Conservation (phyloP, 2,797 vertebrate genomes). For the Allobates femoralis region DNA sequence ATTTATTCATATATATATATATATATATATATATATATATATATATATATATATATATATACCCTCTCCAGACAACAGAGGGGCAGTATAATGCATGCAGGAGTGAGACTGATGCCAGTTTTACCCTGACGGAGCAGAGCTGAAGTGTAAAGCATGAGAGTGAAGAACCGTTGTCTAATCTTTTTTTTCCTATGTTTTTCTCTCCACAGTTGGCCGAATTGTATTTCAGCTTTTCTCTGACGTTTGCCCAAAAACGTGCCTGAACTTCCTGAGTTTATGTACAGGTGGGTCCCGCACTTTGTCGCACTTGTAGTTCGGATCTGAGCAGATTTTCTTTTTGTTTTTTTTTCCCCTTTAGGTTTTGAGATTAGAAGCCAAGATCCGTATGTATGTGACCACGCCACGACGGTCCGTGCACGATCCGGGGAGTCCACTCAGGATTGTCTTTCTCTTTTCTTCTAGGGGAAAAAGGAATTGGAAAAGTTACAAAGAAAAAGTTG, state of each 20-base stretch:
- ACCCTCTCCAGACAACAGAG: no score
- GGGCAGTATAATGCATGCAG: no score
- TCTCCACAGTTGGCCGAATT: slow-evolving; percentile 91
- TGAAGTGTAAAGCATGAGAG: slow-evolving; percentile 10
- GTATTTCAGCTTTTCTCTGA: slow-evolving; percentile 98
- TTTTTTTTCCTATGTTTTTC: neutral
- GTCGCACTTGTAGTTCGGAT: neutral
- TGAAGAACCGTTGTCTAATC: no score
- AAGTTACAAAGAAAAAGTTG: slow-evolving; percentile 94
- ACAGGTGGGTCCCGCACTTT: slow-evolving; percentile 80
- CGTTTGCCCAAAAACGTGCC: slow-evolving; percentile 97
- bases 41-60: no score
- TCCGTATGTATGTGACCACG: slow-evolving; percentile 1
- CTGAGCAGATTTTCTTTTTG: neutral
- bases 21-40: no score
- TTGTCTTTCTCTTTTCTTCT: slow-evolving; percentile 61
- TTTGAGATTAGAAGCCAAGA: slow-evolving; percentile 7
- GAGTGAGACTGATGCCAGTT: no score
- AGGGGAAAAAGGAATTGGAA: slow-evolving; percentile 96
- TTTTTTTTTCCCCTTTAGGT: neutral
- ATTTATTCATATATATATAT: no score
- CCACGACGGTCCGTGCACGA: no score
- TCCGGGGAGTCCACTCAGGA: neutral
- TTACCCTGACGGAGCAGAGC: neutral
- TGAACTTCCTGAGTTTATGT: slow-evolving; percentile 97